These are phyloP conservation scores for Melanargia galathea DNA, from an alignment of 2,888 invertebrate species.

Conservation along the genomic window DNA sequence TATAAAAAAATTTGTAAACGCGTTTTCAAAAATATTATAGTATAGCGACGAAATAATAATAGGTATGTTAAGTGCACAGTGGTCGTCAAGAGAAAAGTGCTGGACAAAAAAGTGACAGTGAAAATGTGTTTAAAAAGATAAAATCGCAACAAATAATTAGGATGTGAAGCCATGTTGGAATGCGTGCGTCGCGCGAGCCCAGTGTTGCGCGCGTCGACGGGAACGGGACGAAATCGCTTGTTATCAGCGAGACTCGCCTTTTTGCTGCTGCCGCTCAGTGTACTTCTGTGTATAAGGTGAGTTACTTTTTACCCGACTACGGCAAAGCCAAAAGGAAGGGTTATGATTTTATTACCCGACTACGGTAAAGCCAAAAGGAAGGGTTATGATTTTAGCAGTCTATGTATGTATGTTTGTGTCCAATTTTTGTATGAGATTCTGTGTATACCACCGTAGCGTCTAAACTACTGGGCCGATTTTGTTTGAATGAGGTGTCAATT, in stretches of 20 bases:
- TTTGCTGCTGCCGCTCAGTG: conserved; percentile 49
- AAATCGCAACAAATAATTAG: conserved; percentile 54
- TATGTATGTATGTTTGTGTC: no score
- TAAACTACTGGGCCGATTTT: no score
- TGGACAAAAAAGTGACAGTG: conserved; percentile 42
- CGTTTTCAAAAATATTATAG: background rate
- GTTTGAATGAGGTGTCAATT: no score
- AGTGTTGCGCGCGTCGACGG: conserved; percentile 54
- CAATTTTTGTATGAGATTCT: no score
- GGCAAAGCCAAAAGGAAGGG: no score
- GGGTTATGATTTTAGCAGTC: no score
- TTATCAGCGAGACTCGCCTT: conserved; percentile 40
- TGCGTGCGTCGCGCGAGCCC: conserved; percentile 67
- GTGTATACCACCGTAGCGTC: no score
- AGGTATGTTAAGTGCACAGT: conserved; percentile 29
- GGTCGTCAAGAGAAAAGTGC: conserved; percentile 29
- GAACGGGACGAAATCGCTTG: conserved; percentile 41
- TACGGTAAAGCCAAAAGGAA: no score
- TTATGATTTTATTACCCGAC: no score
- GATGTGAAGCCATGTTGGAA: conserved; percentile 76
- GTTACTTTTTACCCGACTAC: conserved; percentile 40
- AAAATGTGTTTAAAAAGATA: conserved; percentile 56
- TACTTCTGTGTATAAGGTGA: conserved; percentile 63
- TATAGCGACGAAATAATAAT: no score
- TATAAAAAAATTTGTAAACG: background rate